Conservation (phyloP, 2,888 invertebrate species). For the Micoletzkya japonica region DNA sequence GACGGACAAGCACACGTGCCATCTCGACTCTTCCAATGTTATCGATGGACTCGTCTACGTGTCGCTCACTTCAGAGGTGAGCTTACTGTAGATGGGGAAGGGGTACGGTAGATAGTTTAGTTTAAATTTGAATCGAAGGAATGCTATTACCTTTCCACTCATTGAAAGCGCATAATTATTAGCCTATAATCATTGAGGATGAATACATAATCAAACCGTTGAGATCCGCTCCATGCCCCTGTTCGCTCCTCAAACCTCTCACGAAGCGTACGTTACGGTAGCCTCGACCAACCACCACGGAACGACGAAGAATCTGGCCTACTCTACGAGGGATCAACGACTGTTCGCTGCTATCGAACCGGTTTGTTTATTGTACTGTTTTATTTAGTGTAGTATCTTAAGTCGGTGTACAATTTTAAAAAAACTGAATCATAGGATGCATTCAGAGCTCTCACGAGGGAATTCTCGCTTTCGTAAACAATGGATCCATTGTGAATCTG, state of each 20-base stretch:
- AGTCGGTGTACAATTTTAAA: neutral
- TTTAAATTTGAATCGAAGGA: too few relatives aligned
- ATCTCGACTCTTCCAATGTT: constrained; percentile 30
- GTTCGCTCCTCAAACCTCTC: constrained; percentile 19
- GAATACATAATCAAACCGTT: too few relatives aligned
- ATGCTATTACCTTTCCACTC: neutral
- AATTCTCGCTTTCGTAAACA: constrained; percentile 22
- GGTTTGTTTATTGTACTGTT: constrained; percentile 7
- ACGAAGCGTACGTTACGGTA: constrained; percentile 12
- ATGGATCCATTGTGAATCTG: constrained; percentile 33
- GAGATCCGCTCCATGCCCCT: constrained; percentile 25
- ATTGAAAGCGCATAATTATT: constrained; percentile 7
- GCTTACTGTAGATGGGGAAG: neutral
- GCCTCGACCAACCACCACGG: constrained; percentile 20
- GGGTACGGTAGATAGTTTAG: constrained; percentile 2
- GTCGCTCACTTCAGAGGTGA: constrained; percentile 25
- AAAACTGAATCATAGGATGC: too few relatives aligned
- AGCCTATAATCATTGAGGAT: too few relatives aligned
- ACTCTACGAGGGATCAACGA: neutral
- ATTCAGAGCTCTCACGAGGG: constrained; percentile 29
- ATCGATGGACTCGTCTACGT: constrained; percentile 23
- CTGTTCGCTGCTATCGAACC: constrained; percentile 21
- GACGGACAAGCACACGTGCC: constrained; percentile 40
- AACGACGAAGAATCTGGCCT: constrained; percentile 20
- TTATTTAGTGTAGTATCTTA: neutral